Conservation (phyloP, 2,113 vertebrate species). For the Cinclus mexicanus region DNA sequence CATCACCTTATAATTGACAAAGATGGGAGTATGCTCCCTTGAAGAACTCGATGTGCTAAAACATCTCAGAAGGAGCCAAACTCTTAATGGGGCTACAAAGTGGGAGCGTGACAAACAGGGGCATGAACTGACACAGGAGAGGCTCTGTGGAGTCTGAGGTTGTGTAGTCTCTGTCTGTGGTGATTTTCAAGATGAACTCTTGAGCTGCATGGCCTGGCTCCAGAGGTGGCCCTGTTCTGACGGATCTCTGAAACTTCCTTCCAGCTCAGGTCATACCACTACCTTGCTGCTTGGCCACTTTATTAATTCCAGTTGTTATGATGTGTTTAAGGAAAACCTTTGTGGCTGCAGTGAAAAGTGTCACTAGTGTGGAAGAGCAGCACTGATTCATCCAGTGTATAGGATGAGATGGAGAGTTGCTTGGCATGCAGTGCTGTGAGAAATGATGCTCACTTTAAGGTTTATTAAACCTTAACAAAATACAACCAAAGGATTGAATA, state of each 20-base stretch:
- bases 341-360: accelerated
- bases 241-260: background rate
- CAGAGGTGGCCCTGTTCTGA: background rate
- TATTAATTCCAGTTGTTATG: background rate
- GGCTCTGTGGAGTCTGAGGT: background rate
- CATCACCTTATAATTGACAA: background rate
- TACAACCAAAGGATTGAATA: no score
- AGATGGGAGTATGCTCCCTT: background rate
- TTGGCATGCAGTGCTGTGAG: background rate
- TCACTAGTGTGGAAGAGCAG: background rate
- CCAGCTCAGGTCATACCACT: accelerated
- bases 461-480: no score
- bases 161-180: background rate
- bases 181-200: background rate
- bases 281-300: background rate
- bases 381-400: accelerated
- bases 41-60: background rate
- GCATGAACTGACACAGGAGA: accelerated
- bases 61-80: background rate
- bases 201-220: background rate
- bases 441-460: no score
- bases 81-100: accelerated
- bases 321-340: background rate
- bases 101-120: accelerated
- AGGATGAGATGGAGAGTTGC: background rate